These are phyloP conservation scores for Tribolium freemani DNA, from an alignment of 2,888 invertebrate genomes.

Conservation along the genomic window DNA sequence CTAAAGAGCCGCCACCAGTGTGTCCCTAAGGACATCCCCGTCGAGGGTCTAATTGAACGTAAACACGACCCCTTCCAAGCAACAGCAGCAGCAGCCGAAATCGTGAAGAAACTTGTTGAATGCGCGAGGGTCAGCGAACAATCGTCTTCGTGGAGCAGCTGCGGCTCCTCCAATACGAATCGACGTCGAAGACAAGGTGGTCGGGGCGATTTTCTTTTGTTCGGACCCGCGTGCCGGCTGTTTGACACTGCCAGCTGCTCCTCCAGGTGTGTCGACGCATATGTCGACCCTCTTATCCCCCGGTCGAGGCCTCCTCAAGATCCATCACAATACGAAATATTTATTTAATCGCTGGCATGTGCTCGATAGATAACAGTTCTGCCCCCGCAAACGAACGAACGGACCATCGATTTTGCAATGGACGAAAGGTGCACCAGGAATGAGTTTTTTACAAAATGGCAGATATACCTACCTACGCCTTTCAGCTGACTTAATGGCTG, in stretches of 20 bases:
- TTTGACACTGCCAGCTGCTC: conserved; percentile 62
- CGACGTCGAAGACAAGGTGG: conserved; percentile 57
- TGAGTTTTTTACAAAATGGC: background rate
- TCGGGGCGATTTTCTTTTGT: conserved; percentile 60
- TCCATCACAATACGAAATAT: conserved; percentile 32
- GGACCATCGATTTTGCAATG: background rate
- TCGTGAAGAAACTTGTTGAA: conserved; percentile 37
- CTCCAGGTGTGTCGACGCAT: conserved; percentile 61
- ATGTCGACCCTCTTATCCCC: conserved; percentile 42
- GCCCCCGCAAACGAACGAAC: background rate
- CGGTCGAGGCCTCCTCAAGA: conserved; percentile 31
- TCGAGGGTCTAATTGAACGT: conserved; percentile 10
- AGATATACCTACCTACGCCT: background rate
- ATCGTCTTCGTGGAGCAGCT: conserved; percentile 39
- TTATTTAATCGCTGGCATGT: conserved; percentile 39
- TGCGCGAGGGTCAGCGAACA: conserved; percentile 37
- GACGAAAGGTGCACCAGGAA: background rate
- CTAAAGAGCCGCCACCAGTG: too few species aligned
- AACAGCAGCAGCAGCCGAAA: conserved; percentile 10
- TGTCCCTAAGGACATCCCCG: too few species aligned
- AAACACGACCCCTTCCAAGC: conserved; percentile 3
- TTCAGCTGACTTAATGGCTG: background rate
- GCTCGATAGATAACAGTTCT: conserved; percentile 26
- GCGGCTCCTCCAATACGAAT: conserved; percentile 53
- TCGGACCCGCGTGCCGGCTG: conserved; percentile 60